Base-by-base conservation (phyloP, 2,113 vertebrate genomes). In the Neopipo cinnamomea region DNA sequence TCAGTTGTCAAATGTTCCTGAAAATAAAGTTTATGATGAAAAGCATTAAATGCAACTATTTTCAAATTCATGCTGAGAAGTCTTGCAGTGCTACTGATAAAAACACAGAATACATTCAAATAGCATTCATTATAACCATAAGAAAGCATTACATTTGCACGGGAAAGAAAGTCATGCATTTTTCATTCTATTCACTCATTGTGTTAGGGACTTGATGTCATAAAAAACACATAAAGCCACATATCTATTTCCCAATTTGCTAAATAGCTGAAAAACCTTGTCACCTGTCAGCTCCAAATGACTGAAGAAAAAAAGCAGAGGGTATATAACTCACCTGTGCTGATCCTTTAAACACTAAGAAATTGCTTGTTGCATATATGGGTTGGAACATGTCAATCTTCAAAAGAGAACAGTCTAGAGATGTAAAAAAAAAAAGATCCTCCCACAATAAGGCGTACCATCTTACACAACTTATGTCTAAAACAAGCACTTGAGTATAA, bases 21-120 rank as follows among this genome's bases (percentile, higher is more conserved):
- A 88, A 88, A 96, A 92, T 56, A 50, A 91, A 90, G n/a, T 50
- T 72, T 75, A 61, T 84, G 59, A 37, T 59, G 46, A 85, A 68
- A 80, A 93, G 35, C 79, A 44, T 89, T 93, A 93, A 96, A 89
- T 46, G 52, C 39, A 33, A 63, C 78, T 90, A 42, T 90, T 94
- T 93, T 67, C 71, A 92, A 91, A 65, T 13, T n/a, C 67, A 55
- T 56, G 52, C 78, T 73, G 70, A 85, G 59, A 73, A 62, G 16
- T 66, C 66, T 76, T 46, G n/a, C 65, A 79, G 31, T 73, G 52
- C 49, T 82, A 22, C 59, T 68, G 72, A 86, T 82, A 91, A 94
- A 91, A 91, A 46, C 46, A 77, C 5, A 67, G 46, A 41, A 58
- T 65, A 68, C 37, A 37, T 90, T 83, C 91, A 84, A 71, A 62